Base-by-base conservation (phyloP, 2,113 vertebrate genomes). In the Gobius niger region DNA sequence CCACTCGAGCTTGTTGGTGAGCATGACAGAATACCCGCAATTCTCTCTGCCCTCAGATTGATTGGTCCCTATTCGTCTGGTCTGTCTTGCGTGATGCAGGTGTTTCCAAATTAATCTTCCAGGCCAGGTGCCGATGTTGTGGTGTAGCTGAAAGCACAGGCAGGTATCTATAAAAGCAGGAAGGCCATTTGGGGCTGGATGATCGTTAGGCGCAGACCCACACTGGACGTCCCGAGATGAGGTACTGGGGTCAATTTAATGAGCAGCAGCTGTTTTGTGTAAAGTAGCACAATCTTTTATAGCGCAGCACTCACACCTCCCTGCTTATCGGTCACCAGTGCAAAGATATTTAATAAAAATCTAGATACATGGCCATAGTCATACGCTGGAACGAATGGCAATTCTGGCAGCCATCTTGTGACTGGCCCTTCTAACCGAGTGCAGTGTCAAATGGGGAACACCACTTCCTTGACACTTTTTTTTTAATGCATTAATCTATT, bases 91-190 rank as follows among this genome's bases (percentile, higher is more conserved):
- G 57, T 85, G 87, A 89, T 76, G 63, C 87, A 88, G 84, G 60
- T 68, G 75, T 73, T 72, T 68, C 62, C 77, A 89, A 77, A 91
- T 89, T 75, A 82, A 83, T 84, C 85, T 71, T 83, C 76, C 66
- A 72, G 80, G 76, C 79, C 68, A 63, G 76, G 66, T 66, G 65
- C 82, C 79, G 81, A 85, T 75, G 60, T 49, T 49, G 56, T 76
- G 70, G 62, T 34, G 24, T 73, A 76, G 73, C 53, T 71, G 46
- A 60, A 66, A 57, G 61, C 71, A 65, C 75, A 65, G 70, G 34
- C 65, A 76, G 56, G 67, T 63, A 63, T 77, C 72, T 67, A 63
- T 77, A 72, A 86, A 57, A 78, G 75, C 70, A 66, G 65, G 52
- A 60, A 44, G 63, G 68, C 47, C 9, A 4, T 5, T 18, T 60